Conservation (phyloP, 2,797 vertebrate species). For the Vespertilio murinus region DNA sequence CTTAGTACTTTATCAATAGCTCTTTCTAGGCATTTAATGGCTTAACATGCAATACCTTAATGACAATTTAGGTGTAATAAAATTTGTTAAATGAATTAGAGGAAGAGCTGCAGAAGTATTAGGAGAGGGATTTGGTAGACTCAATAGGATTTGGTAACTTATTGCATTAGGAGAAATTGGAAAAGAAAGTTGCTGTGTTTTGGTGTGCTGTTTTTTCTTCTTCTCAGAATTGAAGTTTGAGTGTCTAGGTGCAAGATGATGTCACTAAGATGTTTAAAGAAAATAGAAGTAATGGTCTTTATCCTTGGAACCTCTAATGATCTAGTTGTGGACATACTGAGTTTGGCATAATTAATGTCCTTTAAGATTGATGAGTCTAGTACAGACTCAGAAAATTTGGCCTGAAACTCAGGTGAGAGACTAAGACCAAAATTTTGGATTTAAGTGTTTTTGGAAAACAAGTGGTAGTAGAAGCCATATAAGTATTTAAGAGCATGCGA, state of each 20-base stretch:
- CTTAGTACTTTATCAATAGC: conserved; percentile 41
- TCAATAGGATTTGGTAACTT: conserved; percentile 44
- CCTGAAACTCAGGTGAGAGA: background rate
- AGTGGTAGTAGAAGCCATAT: background rate
- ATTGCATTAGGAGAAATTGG: conserved; percentile 33
- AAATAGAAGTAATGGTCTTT: background rate
- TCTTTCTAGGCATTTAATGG: conserved; percentile 42
- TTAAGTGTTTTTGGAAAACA: background rate
- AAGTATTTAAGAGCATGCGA: background rate
- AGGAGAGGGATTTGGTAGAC: conserved; percentile 61
- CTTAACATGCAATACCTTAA: conserved; percentile 56
- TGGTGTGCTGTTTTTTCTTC: background rate
- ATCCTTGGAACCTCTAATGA: background rate
- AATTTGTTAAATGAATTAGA: conserved; percentile 66
- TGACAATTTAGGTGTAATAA: conserved; percentile 47
- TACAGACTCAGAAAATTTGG: background rate
- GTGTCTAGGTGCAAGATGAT: background rate
- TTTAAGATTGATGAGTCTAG: background rate
- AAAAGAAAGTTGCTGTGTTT: conserved; percentile 14
- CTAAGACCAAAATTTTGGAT: background rate
- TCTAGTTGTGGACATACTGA: background rate
- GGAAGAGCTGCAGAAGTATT: conserved; percentile 39
- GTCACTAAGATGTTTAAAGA: conserved; percentile 12
- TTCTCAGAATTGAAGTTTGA: conserved; percentile 12
- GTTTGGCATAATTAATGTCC: background rate